Conservation (phyloP, 1,140 invertebrate species). For the Papilio polyxenes region DNA sequence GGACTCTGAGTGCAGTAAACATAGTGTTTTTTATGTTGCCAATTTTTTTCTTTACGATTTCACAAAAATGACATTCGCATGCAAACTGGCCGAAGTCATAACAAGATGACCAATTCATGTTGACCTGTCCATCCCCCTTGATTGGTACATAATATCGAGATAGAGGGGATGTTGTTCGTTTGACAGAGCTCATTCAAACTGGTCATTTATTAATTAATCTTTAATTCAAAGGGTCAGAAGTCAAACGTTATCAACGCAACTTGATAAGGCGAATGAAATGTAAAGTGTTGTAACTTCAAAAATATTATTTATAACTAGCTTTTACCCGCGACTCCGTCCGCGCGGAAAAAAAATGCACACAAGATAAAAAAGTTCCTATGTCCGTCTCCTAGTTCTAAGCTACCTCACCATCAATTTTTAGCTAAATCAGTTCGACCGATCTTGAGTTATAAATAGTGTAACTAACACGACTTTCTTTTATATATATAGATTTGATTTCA, state of each 20-base stretch:
- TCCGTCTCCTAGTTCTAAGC: no score
- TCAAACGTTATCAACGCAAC: constrained; percentile 53
- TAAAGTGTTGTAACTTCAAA: constrained; percentile 46
- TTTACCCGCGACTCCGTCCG: no score
- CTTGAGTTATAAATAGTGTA: no score
- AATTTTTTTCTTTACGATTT: constrained; percentile 3
- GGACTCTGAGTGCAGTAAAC: background rate
- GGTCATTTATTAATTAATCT: constrained; percentile 52
- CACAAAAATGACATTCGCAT: background rate
- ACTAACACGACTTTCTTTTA: no score
- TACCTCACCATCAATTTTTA: no score
- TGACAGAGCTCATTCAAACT: constrained; percentile 44
- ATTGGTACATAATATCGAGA: background rate
- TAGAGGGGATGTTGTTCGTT: background rate
- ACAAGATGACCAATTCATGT: constrained; percentile 11
- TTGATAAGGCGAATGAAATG: constrained; percentile 47
- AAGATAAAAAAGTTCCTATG: no score
- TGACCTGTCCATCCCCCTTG: constrained; percentile 23
- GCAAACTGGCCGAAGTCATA: background rate
- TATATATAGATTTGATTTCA: no score
- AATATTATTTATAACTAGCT: background rate
- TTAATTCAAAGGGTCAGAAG: constrained; percentile 58
- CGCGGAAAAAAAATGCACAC: no score
- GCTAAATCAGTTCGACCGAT: no score
- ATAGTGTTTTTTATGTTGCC: background rate